Evolutionary conservation across 2,797 vertebrate genomes (phyloP), one percentile per base, ranked within the genome.

Genomic region (Cichlasoma orientale): DNA sequence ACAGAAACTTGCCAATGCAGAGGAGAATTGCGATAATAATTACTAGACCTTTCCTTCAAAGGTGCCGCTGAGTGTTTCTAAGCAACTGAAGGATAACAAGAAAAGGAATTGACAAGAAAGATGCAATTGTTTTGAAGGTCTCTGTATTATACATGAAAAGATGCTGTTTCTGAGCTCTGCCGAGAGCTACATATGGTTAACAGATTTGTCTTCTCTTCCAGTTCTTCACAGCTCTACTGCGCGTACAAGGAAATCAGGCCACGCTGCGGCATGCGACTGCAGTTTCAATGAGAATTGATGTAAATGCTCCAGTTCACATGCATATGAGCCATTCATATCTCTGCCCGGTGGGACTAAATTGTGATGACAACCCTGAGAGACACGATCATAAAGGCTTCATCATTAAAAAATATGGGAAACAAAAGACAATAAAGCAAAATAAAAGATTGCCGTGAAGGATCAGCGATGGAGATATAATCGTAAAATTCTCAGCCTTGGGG

Each of bases 101-200:
- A 82, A 9, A 86, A 70, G 54, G 66, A 57, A 84, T 31, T 90
- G 88, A 92, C 85, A 88, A 87, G 80, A 85, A 87, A 87, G 88
- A 87, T 80, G 77, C 87, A 89, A 92, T 90, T 91, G 89, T 86
- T 89, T 87, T 84, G 82, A 88, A 89, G 78, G 75, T 86, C 33
- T 84, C 78, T 92, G 79, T 91, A 88, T 90, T 87, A 86, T 87
- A 87, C 86, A 92, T 91, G 90, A 92, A 88, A 90, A 80, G 74
- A 86, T 78, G 70, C 77, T 55, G 56, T 85, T 86, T 82, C 79
- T 27, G 80, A 75, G 68, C 66, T 74, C 86, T 87, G 86, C 68
- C 38, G 79, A 88, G 92, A 88, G 77, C 77, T 38, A 47, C 89
- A 83, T 75, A 77, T 25, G 63, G 78, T 73, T 83, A 91, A 78